Conservation (phyloP, 2,113 vertebrate species). For the Nipponia nippon region DNA sequence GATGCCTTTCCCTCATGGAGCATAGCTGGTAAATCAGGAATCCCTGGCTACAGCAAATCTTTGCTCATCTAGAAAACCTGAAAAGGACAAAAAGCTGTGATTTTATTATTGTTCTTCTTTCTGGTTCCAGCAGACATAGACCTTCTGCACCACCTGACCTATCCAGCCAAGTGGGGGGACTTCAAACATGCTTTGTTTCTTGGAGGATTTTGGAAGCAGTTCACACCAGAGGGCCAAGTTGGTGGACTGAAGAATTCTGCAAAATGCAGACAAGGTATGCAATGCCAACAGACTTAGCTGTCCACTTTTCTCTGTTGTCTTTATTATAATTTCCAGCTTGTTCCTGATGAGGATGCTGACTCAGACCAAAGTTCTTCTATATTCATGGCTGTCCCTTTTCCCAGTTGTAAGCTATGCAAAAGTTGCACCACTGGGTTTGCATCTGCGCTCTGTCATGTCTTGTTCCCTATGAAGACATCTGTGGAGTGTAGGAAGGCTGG, state of each 20-base stretch:
- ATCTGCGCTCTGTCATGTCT: not conserved
- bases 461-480: not conserved
- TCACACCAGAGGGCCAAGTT: not conserved
- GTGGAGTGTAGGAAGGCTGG: not conserved
- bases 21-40: not conserved
- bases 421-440: not conserved
- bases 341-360: not conserved
- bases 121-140: not conserved
- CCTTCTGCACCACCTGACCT: not conserved
- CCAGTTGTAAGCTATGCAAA: not conserved
- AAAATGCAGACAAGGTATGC: not conserved
- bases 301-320: not conserved
- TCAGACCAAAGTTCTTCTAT: not conserved
- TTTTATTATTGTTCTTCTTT: not conserved
- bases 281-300: not conserved
- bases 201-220: not conserved
- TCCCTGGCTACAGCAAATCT: not conserved
- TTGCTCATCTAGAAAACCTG: not conserved
- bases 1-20: not conserved
- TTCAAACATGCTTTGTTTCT: not conserved
- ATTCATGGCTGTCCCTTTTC: not conserved
- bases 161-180: fast-evolving
- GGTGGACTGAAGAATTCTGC: not conserved
- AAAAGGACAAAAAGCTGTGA: not conserved
- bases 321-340: not conserved